phyloP scores from a whole-genome alignment of 2,797 vertebrate species.

The Sphaeramia orbicularis region DNA sequence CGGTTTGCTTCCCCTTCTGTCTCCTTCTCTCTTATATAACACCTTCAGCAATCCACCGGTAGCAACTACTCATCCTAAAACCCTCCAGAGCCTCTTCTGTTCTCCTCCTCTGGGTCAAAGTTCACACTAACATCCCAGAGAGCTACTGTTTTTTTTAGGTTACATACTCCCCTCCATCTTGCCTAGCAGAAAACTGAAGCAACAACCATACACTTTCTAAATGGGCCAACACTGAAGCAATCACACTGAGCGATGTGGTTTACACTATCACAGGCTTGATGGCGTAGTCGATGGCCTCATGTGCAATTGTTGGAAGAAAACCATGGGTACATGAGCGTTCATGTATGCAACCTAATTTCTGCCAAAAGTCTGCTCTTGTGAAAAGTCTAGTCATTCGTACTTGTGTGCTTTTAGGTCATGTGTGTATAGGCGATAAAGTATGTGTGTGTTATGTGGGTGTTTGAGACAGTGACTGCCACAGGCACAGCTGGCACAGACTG shows the following conservation, averaged over 20 bases:
- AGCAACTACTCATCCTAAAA: conserved; percentile 58
- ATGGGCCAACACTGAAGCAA: conserved; percentile 25
- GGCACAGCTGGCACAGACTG: conserved; percentile 80
- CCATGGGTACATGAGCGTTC: conserved; percentile 10
- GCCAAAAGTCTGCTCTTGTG: conserved; percentile 4
- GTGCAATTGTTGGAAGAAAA: conserved; percentile 43
- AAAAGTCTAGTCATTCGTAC: conserved; percentile 9
- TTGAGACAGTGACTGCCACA: conserved; percentile 70
- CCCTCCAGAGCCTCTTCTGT: conserved; percentile 23
- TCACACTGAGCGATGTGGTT: conserved; percentile 24
- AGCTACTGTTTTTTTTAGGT: neutral
- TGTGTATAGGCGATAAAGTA: conserved; percentile 16
- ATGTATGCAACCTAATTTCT: conserved; percentile 35
- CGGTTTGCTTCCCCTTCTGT: conserved; percentile 28
- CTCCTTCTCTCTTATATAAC: conserved; percentile 62
- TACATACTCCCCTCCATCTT: neutral
- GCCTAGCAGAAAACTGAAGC: conserved; percentile 17
- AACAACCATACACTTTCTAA: conserved; percentile 27
- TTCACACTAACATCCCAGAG: conserved; percentile 33
- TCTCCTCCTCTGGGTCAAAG: conserved; percentile 33
- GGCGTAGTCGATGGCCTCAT: conserved; percentile 28
- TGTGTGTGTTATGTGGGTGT: conserved; percentile 47
- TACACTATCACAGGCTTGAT: conserved; percentile 29
- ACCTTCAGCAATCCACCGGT: conserved; percentile 55
- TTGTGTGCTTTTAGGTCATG: conserved; percentile 1